A percentile compares a stretch with the other conserved stretches of the same genome.
Evolutionary conservation across 2,888 invertebrate genomes (phyloP).

Genomic region (Eupithecia insigniata): DNA sequence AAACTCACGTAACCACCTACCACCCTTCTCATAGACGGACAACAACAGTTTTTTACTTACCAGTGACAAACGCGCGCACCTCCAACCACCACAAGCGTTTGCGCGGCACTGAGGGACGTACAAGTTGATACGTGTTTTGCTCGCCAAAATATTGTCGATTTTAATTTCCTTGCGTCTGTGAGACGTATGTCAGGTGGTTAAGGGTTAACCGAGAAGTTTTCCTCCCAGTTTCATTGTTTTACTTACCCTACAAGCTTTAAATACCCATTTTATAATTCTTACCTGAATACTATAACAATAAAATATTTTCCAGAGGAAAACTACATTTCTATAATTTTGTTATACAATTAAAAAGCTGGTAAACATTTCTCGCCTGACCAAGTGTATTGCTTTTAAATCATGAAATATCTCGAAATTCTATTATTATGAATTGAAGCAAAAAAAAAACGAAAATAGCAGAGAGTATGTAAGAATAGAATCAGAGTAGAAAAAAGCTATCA

Average conservation of each 20-base stretch:
- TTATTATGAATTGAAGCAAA: no score
- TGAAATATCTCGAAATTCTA: neutral
- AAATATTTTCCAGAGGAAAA: neutral
- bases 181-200: no score
- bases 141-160: no score
- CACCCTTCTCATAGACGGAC: no score
- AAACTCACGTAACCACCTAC: no score
- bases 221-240: neutral
- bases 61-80: no score
- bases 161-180: no score
- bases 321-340: neutral
- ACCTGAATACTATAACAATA: neutral
- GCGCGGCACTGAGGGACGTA: no score
- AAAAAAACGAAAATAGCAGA: neutral
- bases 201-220: constrained; percentile 29
- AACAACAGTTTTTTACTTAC: no score
- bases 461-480: neutral
- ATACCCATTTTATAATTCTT: neutral
- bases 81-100: no score
- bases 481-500: neutral
- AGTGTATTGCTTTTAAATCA: neutral
- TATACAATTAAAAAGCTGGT: neutral
- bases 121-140: no score
- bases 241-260: neutral
- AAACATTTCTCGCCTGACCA: neutral